phyloP scores from a whole-genome alignment of 2,113 vertebrate genomes.

The Xyrauchen texanus region DNA sequence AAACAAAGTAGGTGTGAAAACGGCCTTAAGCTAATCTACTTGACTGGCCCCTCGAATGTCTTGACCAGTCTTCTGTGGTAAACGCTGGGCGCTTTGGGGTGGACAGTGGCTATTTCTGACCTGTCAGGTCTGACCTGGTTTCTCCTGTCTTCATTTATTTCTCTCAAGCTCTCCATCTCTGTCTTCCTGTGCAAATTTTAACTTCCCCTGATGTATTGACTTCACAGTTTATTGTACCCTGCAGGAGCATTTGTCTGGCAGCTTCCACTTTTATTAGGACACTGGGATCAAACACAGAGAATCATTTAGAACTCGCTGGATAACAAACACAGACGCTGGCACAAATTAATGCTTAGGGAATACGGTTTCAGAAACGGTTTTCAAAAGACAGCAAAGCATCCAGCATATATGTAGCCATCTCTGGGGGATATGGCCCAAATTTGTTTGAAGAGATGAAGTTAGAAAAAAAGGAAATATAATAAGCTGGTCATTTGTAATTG shows the following conservation, averaged over 20 bases:
- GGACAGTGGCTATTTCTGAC: constrained; percentile 53
- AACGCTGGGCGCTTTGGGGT: constrained; percentile 37
- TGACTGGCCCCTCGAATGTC: constrained; percentile 21
- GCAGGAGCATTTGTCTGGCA: constrained; percentile 61
- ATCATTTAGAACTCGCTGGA: constrained; percentile 45
- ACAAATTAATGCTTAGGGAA: constrained; percentile 51
- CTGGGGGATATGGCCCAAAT: constrained; percentile 41
- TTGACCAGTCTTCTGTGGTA: constrained; percentile 41
- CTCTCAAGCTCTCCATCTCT: constrained; percentile 48
- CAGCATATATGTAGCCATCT: constrained; percentile 19
- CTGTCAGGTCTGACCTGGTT: constrained; percentile 57
- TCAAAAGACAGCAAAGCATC: constrained; percentile 32
- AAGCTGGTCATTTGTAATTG: constrained; percentile 55
- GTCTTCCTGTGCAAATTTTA: constrained; percentile 51
- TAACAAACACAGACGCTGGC: constrained; percentile 42
- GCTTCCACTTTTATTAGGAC: constrained; percentile 60
- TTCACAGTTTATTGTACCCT: constrained; percentile 59
- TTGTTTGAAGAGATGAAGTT: constrained; percentile 52
- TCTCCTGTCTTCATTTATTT: constrained; percentile 53
- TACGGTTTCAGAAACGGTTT: constrained; percentile 41
- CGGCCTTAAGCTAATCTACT: constrained; percentile 18
- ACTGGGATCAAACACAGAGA: constrained; percentile 58
- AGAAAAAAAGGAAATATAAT: constrained; percentile 50
- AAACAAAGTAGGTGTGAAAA: too few relatives aligned
- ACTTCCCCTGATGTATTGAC: constrained; percentile 49